These are phyloP conservation scores for Whitmania pigra DNA, from an alignment of 1,140 invertebrate genomes.

Conservation along the genomic window DNA sequence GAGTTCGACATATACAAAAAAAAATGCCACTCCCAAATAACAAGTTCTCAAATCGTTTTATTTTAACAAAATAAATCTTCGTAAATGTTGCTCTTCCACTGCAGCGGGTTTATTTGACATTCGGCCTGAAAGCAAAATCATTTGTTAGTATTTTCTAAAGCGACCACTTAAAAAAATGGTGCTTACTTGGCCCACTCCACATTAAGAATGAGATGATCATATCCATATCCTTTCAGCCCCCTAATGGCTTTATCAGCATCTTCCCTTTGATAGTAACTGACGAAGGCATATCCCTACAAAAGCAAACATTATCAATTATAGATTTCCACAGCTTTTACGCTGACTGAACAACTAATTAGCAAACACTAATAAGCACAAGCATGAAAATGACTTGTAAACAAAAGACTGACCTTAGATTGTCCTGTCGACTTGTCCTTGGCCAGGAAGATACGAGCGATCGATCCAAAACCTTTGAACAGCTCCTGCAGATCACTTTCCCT, in stretches of 20 bases:
- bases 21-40: too few species aligned
- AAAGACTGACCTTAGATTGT: constrained; percentile 42
- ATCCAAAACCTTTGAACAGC: constrained; percentile 77
- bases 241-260: constrained; percentile 84
- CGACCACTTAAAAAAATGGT: not conserved
- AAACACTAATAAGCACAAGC: too few species aligned
- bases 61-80: too few species aligned
- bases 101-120: not conserved
- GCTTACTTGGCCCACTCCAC: constrained; percentile 91
- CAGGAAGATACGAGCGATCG: constrained; percentile 70
- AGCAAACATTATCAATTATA: too few species aligned
- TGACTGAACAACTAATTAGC: too few species aligned
- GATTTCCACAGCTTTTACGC: too few species aligned
- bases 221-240: constrained; percentile 80
- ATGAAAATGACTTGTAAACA: too few species aligned
- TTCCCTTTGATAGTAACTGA: constrained; percentile 75
- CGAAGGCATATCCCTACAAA: constrained; percentile 70
- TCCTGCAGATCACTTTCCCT: constrained; percentile 88
- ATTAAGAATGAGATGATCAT: constrained; percentile 92
- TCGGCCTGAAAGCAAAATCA: too few species aligned
- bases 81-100: too few species aligned
- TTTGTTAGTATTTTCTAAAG: too few species aligned
- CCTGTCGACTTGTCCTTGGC: constrained; percentile 62
- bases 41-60: too few species aligned
- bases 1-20: too few species aligned